Base-by-base conservation (phyloP, 92 coral and sea anemone genomes). In the Micromussa lordhowensis region DNA sequence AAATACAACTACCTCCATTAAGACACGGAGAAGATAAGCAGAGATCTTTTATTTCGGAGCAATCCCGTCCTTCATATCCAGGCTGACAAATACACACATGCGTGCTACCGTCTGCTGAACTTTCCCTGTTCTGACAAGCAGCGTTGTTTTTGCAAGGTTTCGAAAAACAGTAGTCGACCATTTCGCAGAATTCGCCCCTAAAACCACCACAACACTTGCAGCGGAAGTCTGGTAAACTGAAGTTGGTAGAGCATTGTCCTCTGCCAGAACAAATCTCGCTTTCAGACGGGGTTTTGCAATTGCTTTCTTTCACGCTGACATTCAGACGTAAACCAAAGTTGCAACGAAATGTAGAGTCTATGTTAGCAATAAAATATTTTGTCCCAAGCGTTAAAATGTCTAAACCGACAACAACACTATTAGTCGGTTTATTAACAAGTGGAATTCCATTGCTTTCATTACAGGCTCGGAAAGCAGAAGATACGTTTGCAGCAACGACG, bases 161-260 rank as follows among this genome's bases (percentile, higher is more conserved):
- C 17, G 98, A 93, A 85, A 93, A 97, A 44, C 99, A 97, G 81
- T 93, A 93, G 88, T 97, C 98, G 1, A 89, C 66, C 71, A 94
- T 97, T 79, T 97, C 99, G 75, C 99, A 97, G 86, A 81, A 96
- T 63, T 94, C 93, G 51, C 99, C 99, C 29, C 96, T 90, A 87
- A 97, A 97, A 16, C 99, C 99, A n/a, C 92, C 96, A 77, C 99
- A 97, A 86, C 99, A 97, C 28, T 95, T 84, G 61, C 99, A 97
- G 14, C 92, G 95, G 90, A 86, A 97, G 79, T 95, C 89, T 31
- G 94, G 80, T 24, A 92, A 77, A 76, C 94, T 88, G 71, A 97
- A 97, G 84, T 96, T 92, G 18, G 99, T 97, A 15, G 86, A 81
- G 69, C 99, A 97, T 75, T 95, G 98, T 15, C 99, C 99, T 51